phyloP scores from a whole-genome alignment of 2,113 vertebrate genomes.

The Centropus unirufus region DNA sequence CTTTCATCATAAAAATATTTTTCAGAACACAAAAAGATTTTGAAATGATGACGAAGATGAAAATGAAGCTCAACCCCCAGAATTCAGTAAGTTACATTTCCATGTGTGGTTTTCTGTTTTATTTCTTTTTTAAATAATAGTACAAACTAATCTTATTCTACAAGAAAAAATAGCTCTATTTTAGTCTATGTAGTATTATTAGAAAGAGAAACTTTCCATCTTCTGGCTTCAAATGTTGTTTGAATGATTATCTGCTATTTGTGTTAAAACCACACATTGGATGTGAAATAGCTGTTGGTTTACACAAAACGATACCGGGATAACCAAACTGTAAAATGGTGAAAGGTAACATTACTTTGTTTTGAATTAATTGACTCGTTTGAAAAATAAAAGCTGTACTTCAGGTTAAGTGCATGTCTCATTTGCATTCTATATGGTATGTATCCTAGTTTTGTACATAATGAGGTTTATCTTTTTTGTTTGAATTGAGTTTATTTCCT shows the following conservation, averaged over 20 bases:
- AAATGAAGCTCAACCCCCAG: slow-evolving; percentile 88
- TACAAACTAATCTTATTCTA: neutral
- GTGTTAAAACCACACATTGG: neutral
- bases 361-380: neutral
- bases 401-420: neutral
- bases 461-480: neutral
- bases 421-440: neutral
- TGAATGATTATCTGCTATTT: neutral
- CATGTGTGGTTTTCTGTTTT: neutral
- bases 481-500: neutral
- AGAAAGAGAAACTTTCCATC: neutral
- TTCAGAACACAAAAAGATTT: slow-evolving; percentile 90
- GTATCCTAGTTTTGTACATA: neutral
- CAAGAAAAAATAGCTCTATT: neutral
- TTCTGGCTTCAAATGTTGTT: neutral
- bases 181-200: neutral
- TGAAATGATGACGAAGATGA: slow-evolving; percentile 90
- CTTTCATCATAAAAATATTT: slow-evolving; percentile 46
- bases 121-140: neutral
- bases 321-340: neutral
- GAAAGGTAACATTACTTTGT: neutral
- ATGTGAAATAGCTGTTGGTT: neutral
- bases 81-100: slow-evolving; percentile 83
- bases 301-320: neutral
- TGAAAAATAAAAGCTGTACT: neutral